Conservation (phyloP, 2,113 vertebrate genomes). For the Gallinago undulata region DNA sequence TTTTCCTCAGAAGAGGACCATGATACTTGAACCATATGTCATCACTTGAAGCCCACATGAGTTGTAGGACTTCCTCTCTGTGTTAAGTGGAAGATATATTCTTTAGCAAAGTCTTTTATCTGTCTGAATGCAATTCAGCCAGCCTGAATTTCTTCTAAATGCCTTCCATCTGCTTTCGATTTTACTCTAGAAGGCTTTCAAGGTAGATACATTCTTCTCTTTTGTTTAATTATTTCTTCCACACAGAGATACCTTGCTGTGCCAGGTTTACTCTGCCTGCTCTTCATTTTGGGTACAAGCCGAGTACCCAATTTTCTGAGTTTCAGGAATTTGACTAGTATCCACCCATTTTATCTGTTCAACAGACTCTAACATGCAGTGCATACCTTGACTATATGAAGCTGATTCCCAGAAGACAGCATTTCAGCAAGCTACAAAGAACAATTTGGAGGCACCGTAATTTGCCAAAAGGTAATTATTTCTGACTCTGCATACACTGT, state of each 20-base stretch:
- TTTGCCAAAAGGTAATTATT: not conserved
- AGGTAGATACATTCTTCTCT: conserved; percentile 48
- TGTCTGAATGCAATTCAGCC: conserved; percentile 41
- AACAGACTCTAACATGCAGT: not conserved
- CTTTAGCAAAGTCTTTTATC: conserved; percentile 61
- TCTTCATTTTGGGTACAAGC: not conserved
- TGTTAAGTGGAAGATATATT: conserved; percentile 61
- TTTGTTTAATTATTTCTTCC: conserved; percentile 56
- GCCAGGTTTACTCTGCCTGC: not conserved
- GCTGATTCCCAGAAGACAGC: not conserved
- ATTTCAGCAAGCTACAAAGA: conserved; percentile 16
- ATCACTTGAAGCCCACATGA: conserved; percentile 67
- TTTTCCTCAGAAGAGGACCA: conserved; percentile 51
- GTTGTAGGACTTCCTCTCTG: conserved; percentile 60
- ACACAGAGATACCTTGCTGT: not conserved
- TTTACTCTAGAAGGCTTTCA: conserved; percentile 44
- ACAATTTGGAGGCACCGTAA: not conserved
- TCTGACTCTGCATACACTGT: not conserved
- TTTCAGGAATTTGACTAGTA: not conserved
- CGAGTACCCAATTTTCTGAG: not conserved
- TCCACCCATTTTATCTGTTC: not conserved
- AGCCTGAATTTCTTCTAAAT: conserved; percentile 37
- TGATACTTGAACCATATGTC: conserved; percentile 68
- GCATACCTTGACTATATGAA: not conserved
- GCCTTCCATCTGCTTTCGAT: conserved; percentile 66